phyloP scores from a whole-genome alignment of 1,140 invertebrate genomes.

The Cotesia vestalis region DNA sequence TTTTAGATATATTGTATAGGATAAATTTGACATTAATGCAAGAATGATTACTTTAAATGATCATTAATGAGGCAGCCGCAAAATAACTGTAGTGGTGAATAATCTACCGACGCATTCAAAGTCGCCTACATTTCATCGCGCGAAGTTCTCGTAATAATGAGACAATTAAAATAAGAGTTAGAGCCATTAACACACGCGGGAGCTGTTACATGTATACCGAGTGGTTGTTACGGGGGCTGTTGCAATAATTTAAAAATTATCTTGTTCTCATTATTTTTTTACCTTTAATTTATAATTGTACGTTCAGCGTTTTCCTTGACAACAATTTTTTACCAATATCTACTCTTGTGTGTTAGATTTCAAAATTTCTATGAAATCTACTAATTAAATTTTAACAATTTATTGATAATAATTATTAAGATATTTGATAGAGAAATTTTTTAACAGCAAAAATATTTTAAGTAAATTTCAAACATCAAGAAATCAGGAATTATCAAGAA shows the following conservation, averaged over 20 bases:
- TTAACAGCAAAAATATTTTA: too few species aligned
- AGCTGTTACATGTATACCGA: neutral
- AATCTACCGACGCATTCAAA: conserved; percentile 18
- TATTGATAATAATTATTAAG: too few species aligned
- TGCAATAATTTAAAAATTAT: conserved; percentile 44
- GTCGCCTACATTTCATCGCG: conserved; percentile 11
- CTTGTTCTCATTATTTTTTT: conserved; percentile 33
- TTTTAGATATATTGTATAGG: too few species aligned
- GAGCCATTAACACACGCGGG: conserved; percentile 32
- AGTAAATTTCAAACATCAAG: too few species aligned
- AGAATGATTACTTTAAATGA: conserved; percentile 25
- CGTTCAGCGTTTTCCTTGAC: neutral
- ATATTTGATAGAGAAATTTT: too few species aligned
- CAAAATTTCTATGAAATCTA: too few species aligned
- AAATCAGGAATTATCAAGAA: too few species aligned
- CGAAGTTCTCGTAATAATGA: conserved; percentile 40
- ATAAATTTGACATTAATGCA: conserved; percentile 18
- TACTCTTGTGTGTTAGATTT: too few species aligned
- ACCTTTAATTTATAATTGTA: conserved; percentile 27
- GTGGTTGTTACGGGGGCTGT: conserved; percentile 4
- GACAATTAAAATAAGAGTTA: conserved; percentile 28
- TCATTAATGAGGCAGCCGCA: neutral
- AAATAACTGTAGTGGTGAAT: neutral
- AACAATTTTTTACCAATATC: too few species aligned
- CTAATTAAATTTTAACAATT: too few species aligned